Evolutionary conservation across 1,140 invertebrate species (phyloP), one percentile per base, ranked within the genome.

Genomic region (Dinothrombium tinctorium): DNA sequence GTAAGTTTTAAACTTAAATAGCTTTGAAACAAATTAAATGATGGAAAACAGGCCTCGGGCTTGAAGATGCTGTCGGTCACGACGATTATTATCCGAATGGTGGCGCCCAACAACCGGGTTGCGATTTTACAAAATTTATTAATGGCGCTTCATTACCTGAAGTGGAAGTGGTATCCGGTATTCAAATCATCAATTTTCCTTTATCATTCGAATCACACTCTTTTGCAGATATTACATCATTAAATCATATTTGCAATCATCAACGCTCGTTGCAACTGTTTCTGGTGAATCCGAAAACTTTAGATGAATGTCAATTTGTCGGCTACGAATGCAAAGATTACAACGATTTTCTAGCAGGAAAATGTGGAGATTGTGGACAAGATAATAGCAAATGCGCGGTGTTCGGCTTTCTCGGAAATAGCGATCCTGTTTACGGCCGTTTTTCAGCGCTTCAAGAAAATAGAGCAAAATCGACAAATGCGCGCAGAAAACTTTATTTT

Each of bases 31-130:
- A n/a, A n/a, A n/a, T n/a, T n/a, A 81, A 52, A n/a, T n/a, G n/a
- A n/a, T n/a, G n/a, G n/a, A n/a, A n/a, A n/a, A n/a, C n/a, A n/a
- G n/a, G 26, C n/a, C 26, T 28, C 7, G 26, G 26, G n/a, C 7
- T n/a, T n/a, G 26, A 8, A 28, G 7, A 8, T 28, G n/a, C 6
- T 11, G 8, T 40, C 14, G 40, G 77, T 0, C 79, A 86, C 52
- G 69, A 84, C 1, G 83, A 89, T 56, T 89, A 83, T 59, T 87
- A 74, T 55, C 81, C 81, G 0, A 89, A 87, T 50, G 78, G 79
- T 0, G 82, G 83, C 0, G 65, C 68, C 5, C 68, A 72, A 43
- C 81, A 86, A 56, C 82, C 82, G 0, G 82, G 81, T 1, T 87
- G 82, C 52, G 26, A 28, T 28, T 28, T 28, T 28, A 8, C 26